Base-by-base conservation (phyloP, 2,113 vertebrate species). In the Anolis carolinensis region DNA sequence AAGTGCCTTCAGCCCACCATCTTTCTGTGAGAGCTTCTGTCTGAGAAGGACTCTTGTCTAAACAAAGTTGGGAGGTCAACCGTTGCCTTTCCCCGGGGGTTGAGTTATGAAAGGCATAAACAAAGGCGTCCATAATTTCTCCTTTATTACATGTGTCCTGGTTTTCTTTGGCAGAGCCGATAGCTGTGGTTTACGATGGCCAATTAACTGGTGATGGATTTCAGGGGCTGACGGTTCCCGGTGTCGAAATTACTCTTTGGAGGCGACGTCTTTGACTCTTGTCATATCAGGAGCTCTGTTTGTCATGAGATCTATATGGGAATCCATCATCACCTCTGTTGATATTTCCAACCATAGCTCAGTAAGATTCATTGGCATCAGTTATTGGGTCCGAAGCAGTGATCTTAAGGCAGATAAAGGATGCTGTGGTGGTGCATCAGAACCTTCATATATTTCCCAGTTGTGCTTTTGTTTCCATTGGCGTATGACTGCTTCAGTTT, bases 81-180 rank as follows among this genome's bases (percentile, higher is more conserved):
- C 7, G 62, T 59, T 59, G 75, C 73, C 86, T 83, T 83, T 8
- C 82, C 39, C 39, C 7, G n/a, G n/a, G 52, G 76, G 34, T 75
- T 90, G 85, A 92, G 90, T 88, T 85, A 86, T 76, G 88, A 91
- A 90, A 78, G 82, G 62, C 76, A 81, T 88, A 77, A 89, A 85
- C 59, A 86, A 79, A 68, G 77, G 83, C 84, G 89, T 67, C 87
- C 50, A 7, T 63, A 59, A 32, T 75, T 88, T 83, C 89, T 92
- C 48, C 86, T 87, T 89, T 90, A 90, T 78, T 85, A 50, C 50
- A 1, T 9, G 27, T 59, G 30, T 25, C 87, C 82, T 34, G 85
- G 62, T 89, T 91, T 82, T 89, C 79, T 91, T 5, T 10, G 84
- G 89, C 87, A 92, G 63, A 73, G 67, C 79, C 71, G 86, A 84